These are phyloP conservation scores for Sturnus vulgaris DNA, from an alignment of 2,113 vertebrate species.

Conservation along the genomic window DNA sequence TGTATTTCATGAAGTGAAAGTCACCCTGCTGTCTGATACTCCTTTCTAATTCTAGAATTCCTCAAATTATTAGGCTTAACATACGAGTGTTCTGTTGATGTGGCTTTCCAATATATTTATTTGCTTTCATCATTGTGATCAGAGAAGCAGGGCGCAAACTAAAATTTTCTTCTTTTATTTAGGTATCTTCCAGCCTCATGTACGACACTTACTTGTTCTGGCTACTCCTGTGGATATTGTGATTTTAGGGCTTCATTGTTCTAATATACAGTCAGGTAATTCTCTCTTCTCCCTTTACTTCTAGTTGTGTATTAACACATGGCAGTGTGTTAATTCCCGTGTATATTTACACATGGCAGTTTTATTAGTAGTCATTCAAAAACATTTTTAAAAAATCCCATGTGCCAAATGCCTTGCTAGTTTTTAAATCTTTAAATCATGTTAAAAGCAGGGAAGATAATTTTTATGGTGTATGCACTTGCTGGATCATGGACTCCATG, in stretches of 20 bases:
- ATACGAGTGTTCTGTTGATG: not conserved
- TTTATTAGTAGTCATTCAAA: not conserved
- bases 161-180: not conserved
- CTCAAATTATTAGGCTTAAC: not conserved
- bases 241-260: conserved; percentile 91
- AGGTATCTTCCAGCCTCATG: conserved; percentile 97
- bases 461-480: not conserved
- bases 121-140: not conserved
- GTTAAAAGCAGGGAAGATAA: not conserved
- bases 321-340: not conserved
- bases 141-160: not conserved
- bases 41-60: not conserved
- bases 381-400: not conserved
- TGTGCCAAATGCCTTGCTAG: fast-evolving
- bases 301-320: not conserved
- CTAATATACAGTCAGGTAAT: conserved; percentile 85
- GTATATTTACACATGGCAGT: not conserved
- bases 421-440: not conserved
- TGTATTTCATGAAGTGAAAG: not conserved
- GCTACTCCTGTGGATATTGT: conserved; percentile 96
- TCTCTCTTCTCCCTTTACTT: not conserved
- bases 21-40: not conserved
- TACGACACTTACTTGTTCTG: conserved; percentile 89
- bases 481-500: not conserved
- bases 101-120: not conserved